These are phyloP conservation scores for Halichondria panicea DNA, from an alignment of 37 sponge, comb jelly and placozoan species.

Conservation along the genomic window DNA sequence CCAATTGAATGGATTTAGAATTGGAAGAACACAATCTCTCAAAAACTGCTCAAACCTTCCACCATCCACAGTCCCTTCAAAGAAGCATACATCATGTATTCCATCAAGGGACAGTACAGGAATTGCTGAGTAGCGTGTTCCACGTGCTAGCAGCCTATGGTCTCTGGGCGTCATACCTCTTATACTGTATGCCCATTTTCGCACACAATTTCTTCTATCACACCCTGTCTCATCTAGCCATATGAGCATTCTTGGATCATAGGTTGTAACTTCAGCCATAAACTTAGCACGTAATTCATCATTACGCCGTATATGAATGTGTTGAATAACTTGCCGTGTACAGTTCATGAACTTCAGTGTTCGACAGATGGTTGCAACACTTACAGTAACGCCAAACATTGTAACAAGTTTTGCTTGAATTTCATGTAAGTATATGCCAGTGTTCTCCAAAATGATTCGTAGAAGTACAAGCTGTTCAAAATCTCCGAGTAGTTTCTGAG, in stretches of 20 bases:
- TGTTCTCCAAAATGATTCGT: conserved; percentile 11
- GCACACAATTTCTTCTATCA: conserved; percentile 16
- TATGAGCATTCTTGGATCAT: conserved; percentile 27
- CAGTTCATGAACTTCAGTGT: conserved; percentile 26
- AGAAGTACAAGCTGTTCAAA: conserved; percentile 22
- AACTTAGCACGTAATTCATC: conserved; percentile 12
- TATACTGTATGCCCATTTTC: conserved; percentile 16
- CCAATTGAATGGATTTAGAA: conserved; percentile 28
- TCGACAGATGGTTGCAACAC: conserved; percentile 16
- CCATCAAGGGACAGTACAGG: conserved; percentile 21
- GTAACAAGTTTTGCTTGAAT: conserved; percentile 1
- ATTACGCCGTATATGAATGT: conserved; percentile 7
- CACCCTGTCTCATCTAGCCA: conserved; percentile 39
- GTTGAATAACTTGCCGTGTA: conserved; percentile 7
- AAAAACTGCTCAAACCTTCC: conserved; percentile 17
- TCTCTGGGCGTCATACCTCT: conserved; percentile 20
- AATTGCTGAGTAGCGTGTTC: conserved; percentile 25
- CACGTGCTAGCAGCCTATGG: conserved; percentile 7
- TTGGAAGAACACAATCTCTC: conserved; percentile 1
- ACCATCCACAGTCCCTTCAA: conserved; percentile 28
- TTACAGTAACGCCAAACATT: conserved; percentile 17
- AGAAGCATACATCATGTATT: conserved; percentile 14
- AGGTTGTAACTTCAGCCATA: conserved; percentile 23
- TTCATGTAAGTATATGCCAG: conserved; percentile 40
- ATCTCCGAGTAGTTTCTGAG: conserved; percentile 16